Evolutionary conservation across 1,140 invertebrate species (phyloP), one percentile per base, ranked within the genome.

Genomic region (Lethrus apterus): DNA sequence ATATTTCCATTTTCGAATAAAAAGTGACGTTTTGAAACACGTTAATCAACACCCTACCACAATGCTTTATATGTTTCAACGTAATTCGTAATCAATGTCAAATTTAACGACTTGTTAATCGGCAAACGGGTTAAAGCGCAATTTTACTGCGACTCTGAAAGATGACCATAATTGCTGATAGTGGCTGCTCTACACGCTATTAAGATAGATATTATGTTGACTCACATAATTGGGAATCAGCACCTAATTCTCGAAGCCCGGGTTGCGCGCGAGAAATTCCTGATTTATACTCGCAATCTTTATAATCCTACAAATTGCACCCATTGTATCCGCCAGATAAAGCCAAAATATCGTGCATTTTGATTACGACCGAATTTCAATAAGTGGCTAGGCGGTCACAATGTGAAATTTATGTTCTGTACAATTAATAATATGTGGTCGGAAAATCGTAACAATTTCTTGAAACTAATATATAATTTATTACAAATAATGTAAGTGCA

Each of bases 91-190:
- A n/a, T n/a, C n/a, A n/a, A n/a, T 40, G 36, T 40, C 40, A 26
- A 17, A 30, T 20, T 43, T 43, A 43, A 43, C 19, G 40, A 5
- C 11, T 30, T 43, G 40, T 29, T 43, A 43, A 43, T 43, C 40
- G 20, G 24, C 15, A 24, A 29, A 43, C 24, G 40, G 40, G 23
- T 43, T 43, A 43, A 24, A 4, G 40, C 10, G 13, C 40, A 43
- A 43, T 43, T 43, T 43, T 14, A 14, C 40, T 11, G 5, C 24
- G 23, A 14, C 23, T 43, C 40, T 43, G 40, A 43, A 43, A 43
- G 46, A 48, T 48, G 46, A 41, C 46, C 46, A 41, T 48, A 48
- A 48, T 48, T 48, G 46, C 46, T 48, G 38, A 48, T 48, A 48
- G 46, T 48, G 38, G 46, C 46, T 42, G 46, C 46, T 48, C 38